phyloP scores from a whole-genome alignment of 2,797 vertebrate genomes.

The Gorsachius magnificus region DNA sequence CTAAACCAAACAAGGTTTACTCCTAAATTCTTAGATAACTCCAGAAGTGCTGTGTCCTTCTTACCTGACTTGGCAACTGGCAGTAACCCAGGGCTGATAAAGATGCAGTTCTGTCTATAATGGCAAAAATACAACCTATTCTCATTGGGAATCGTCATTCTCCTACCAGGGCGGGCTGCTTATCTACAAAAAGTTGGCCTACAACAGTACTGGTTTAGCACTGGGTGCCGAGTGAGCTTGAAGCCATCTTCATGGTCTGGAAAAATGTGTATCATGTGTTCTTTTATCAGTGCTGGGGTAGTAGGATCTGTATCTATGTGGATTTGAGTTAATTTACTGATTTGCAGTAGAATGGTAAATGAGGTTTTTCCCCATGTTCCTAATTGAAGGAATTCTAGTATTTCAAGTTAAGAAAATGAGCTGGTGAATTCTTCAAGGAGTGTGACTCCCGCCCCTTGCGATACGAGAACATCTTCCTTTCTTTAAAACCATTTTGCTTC shows the following conservation, averaged over 20 bases:
- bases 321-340: not conserved
- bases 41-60: not conserved
- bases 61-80: not conserved
- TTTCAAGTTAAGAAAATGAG: not conserved
- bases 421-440: not conserved
- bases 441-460: not conserved
- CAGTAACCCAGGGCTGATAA: not conserved
- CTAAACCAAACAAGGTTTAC: not conserved
- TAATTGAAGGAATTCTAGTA: not conserved
- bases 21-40: not conserved
- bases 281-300: not conserved
- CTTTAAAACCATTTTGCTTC: not conserved
- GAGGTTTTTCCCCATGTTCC: not conserved
- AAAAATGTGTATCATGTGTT: not conserved
- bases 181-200: too few relatives aligned
- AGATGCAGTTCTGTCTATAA: not conserved
- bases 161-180: not conserved
- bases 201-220: not conserved
- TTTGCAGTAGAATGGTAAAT: not conserved
- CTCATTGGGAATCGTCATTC: rapidly evolving
- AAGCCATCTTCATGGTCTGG: not conserved
- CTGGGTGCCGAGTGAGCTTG: not conserved
- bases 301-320: not conserved
- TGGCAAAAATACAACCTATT: rapidly evolving
- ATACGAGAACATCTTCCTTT: not conserved